A percentile compares a stretch with the other conserved stretches of the same genome.
Evolutionary conservation across 2,113 vertebrate genomes (phyloP).

Genomic region (Hypocryptadius cinnamomeus): DNA sequence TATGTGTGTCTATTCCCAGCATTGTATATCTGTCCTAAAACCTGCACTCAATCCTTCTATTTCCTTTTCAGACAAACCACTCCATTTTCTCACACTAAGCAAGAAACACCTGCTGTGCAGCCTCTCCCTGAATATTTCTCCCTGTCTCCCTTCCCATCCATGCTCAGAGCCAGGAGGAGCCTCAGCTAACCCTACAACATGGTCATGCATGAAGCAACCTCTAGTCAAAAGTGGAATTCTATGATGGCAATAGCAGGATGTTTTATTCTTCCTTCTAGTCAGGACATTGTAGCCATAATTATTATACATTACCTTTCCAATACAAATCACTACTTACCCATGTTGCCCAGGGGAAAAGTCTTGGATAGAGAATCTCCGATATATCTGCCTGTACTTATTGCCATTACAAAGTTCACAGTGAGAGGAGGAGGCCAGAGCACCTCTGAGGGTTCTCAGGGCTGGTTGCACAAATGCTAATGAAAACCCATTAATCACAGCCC

Average conservation of each 20-base stretch:
- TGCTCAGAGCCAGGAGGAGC: background rate
- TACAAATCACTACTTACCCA: background rate
- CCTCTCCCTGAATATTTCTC: background rate
- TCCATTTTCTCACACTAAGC: background rate
- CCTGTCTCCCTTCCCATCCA: background rate
- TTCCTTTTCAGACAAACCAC: background rate
- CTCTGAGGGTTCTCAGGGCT: background rate
- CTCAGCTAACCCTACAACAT: background rate
- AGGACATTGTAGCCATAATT: background rate
- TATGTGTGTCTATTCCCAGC: background rate
- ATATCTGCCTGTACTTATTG: background rate
- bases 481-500: conserved; percentile 42
- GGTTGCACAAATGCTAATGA: background rate
- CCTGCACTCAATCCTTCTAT: background rate
- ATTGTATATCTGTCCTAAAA: background rate
- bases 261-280: background rate
- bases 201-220: background rate
- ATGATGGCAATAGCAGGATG: background rate
- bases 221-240: background rate
- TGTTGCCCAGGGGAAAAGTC: background rate
- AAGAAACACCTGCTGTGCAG: background rate
- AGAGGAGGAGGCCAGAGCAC: background rate
- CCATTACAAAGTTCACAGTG: background rate
- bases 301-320: background rate
- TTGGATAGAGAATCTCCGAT: background rate